Evolutionary conservation across 2,113 vertebrate species (phyloP).

Genomic region (Desmodus rotundus): DNA sequence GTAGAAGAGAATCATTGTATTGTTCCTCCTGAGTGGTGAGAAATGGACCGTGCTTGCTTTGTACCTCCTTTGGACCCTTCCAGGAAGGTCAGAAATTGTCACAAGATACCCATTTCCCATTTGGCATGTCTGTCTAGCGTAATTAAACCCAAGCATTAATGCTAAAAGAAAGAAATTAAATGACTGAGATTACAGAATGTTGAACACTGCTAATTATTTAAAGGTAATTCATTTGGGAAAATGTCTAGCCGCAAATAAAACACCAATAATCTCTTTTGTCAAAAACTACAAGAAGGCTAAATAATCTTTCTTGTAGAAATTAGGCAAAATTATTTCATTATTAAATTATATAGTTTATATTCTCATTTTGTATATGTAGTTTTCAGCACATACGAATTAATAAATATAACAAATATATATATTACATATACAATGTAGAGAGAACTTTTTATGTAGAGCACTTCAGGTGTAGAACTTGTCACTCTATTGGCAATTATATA

Average conservation of each 20-base stretch:
- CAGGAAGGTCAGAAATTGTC: neutral
- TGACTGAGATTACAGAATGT: neutral
- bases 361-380: neutral
- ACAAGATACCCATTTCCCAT: neutral
- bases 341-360: neutral
- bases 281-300: neutral
- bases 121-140: neutral
- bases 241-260: neutral
- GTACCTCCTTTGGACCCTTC: neutral
- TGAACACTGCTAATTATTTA: neutral
- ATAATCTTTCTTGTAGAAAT: neutral
- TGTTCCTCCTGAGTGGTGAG: neutral
- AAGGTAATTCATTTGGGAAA: neutral
- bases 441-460: neutral
- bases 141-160: neutral
- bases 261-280: neutral
- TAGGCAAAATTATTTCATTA: neutral
- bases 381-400: neutral
- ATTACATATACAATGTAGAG: neutral
- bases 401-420: neutral
- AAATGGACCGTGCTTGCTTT: neutral
- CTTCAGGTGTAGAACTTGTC: neutral
- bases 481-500: neutral
- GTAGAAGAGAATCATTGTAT: neutral
- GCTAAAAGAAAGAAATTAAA: neutral